Percentiles rank a stretch among this genome's conserved stretches.
These are phyloP conservation scores for Orthosia cruda DNA, from an alignment of 2,888 invertebrate species.

Conservation along the genomic window DNA sequence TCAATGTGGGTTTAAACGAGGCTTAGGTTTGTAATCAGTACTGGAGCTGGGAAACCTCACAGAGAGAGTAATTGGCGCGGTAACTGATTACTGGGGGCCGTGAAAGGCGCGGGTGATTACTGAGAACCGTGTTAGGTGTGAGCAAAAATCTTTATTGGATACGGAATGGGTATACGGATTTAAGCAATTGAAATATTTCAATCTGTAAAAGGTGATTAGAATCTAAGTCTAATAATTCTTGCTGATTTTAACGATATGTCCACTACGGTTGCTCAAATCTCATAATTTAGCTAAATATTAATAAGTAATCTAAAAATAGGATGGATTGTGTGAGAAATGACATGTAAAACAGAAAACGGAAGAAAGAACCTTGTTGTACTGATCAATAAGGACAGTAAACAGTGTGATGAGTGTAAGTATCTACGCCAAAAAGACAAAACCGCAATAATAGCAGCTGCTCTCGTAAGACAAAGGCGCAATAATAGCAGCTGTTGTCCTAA, in stretches of 20 bases:
- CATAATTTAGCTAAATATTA: not conserved
- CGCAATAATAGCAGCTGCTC: not conserved
- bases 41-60: constrained; percentile 27
- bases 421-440: too few relatives aligned
- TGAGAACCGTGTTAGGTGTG: constrained; percentile 20
- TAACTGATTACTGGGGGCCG: constrained; percentile 42
- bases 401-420: not conserved
- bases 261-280: not conserved
- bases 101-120: constrained; percentile 42
- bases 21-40: constrained; percentile 65
- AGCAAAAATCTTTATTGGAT: constrained; percentile 48
- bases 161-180: constrained; percentile 1
- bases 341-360: not conserved
- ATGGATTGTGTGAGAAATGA: not conserved
- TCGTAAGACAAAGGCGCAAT: not conserved
- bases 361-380: not conserved
- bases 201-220: not conserved
- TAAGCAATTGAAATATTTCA: constrained; percentile 11
- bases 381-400: not conserved
- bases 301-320: not conserved
- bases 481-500: not conserved
- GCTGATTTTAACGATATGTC: not conserved
- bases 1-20: constrained; percentile 62
- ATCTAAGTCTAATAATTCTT: not conserved
- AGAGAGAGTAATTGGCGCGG: constrained; percentile 31